Percentiles rank a stretch among this genome's conserved stretches.
Evolutionary conservation across 2,888 invertebrate species (phyloP).

Genomic region (Acrocyrtus sp.): DNA sequence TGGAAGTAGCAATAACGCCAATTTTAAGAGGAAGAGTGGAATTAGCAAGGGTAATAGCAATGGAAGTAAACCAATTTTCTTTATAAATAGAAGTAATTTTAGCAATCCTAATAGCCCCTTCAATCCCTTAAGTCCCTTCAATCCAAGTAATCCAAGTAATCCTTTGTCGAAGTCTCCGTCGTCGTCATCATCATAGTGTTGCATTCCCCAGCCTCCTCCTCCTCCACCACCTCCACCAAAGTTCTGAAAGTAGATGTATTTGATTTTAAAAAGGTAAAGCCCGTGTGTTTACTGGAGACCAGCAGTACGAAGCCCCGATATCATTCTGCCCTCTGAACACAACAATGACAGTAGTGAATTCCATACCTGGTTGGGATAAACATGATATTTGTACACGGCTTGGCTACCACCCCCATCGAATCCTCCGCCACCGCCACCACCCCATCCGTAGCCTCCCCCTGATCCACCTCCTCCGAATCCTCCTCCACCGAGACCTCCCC

Average conservation of each 20-base stretch:
- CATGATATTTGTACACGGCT: slow-evolving; percentile 45
- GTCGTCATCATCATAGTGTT: slow-evolving; percentile 47
- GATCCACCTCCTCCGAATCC: slow-evolving; percentile 5
- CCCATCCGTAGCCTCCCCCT: neutral
- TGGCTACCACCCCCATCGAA: slow-evolving; percentile 31
- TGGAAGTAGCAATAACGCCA: slow-evolving; percentile 39
- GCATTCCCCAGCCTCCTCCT: no score
- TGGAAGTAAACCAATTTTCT: slow-evolving; percentile 41
- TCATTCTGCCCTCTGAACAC: neutral
- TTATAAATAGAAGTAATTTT: slow-evolving; percentile 43
- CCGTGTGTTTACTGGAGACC: neutral
- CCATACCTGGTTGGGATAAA: slow-evolving; percentile 45
- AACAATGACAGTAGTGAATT: no score
- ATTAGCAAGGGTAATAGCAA: slow-evolving; percentile 38
- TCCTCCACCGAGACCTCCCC: slow-evolving; percentile 19
- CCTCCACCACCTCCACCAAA: neutral
- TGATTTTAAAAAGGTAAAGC: neutral
- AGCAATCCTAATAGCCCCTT: slow-evolving; percentile 46
- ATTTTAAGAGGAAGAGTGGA: slow-evolving; percentile 41
- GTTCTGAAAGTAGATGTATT: neutral
- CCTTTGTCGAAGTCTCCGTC: slow-evolving; percentile 53
- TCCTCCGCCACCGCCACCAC: neutral
- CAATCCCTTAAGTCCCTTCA: slow-evolving; percentile 53
- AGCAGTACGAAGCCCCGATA: neutral
- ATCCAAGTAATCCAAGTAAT: slow-evolving; percentile 48